A percentile compares a stretch with the other conserved stretches of the same genome.
Evolutionary conservation across 2,888 invertebrate genomes (phyloP).

Genomic region (Lagria hirta): DNA sequence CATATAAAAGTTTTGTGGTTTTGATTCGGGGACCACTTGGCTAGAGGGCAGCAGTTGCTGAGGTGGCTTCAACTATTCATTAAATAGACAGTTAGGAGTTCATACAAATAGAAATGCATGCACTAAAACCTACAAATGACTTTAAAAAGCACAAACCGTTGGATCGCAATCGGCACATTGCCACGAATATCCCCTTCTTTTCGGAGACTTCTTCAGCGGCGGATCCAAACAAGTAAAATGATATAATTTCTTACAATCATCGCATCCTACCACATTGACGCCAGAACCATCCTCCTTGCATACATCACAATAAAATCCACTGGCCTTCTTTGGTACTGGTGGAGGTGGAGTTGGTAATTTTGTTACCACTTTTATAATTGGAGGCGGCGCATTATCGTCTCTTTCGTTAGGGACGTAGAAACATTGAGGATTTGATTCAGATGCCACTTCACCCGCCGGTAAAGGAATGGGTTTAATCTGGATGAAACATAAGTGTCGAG

Average conservation of each 20-base stretch:
- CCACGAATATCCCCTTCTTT: constrained; percentile 93
- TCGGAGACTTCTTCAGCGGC: constrained; percentile 90
- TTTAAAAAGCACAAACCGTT: constrained; percentile 71
- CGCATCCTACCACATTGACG: constrained; percentile 65
- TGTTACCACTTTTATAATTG: constrained; percentile 24
- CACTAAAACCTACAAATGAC: not conserved
- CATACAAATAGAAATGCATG: not conserved
- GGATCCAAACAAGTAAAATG: constrained; percentile 94
- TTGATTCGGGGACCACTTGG: constrained; percentile 61
- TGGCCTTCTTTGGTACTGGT: too few relatives aligned
- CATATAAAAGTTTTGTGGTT: constrained; percentile 78
- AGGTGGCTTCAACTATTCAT: too few relatives aligned
- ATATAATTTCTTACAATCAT: constrained; percentile 86
- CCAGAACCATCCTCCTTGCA: constrained; percentile 2
- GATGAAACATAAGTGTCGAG: too few relatives aligned
- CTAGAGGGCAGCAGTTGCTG: constrained; percentile 83
- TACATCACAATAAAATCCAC: not conserved
- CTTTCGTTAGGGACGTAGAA: constrained; percentile 74
- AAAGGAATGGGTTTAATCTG: constrained; percentile 78
- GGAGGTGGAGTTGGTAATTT: not conserved
- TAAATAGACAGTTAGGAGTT: too few relatives aligned
- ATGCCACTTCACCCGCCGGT: constrained; percentile 69
- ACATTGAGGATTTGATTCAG: constrained; percentile 71
- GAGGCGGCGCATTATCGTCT: constrained; percentile 57
- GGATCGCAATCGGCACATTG: constrained; percentile 95